A percentile compares a stretch with the other conserved stretches of the same genome.
Evolutionary conservation across 1,140 invertebrate genomes (phyloP).

Genomic region (Drosophila biarmipes): DNA sequence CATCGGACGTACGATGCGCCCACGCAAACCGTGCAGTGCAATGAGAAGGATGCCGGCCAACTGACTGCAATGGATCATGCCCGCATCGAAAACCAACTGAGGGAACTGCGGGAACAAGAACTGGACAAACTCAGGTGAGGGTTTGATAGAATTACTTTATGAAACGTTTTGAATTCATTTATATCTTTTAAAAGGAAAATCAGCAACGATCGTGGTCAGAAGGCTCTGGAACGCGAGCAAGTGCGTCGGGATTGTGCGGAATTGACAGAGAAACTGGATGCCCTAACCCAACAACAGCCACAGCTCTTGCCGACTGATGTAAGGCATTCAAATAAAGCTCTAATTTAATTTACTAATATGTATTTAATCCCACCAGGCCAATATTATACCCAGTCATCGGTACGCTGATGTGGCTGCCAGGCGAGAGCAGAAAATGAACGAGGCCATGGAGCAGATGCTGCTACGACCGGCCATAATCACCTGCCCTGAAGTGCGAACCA

Average conservation of each 20-base stretch:
- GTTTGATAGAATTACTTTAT: background rate
- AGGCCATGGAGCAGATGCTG: constrained; percentile 69
- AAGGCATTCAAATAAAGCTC: background rate
- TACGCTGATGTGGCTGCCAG: constrained; percentile 42
- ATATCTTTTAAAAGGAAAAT: constrained; percentile 37
- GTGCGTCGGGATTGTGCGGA: constrained; percentile 73
- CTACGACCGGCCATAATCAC: constrained; percentile 74
- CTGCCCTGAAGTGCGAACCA: constrained; percentile 59
- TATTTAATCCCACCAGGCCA: constrained; percentile 27
- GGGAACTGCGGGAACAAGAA: constrained; percentile 53
- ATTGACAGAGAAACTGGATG: constrained; percentile 72
- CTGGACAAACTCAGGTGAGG: constrained; percentile 51
- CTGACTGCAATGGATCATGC: constrained; percentile 74
- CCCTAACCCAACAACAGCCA: constrained; percentile 58
- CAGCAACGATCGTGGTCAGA: constrained; percentile 62
- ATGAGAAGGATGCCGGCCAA: constrained; percentile 28
- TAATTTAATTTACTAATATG: background rate
- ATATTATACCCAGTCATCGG: constrained; percentile 62
- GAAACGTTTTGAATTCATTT: background rate
- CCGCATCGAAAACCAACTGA: constrained; percentile 55
- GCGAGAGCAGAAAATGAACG: constrained; percentile 76
- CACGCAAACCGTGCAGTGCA: constrained; percentile 43
- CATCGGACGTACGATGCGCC: constrained; percentile 57
- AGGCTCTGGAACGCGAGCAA: constrained; percentile 76
- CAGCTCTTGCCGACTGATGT: constrained; percentile 72